Evolutionary conservation across 2,888 invertebrate genomes (phyloP).

Genomic region (Tupiocoris notatus): DNA sequence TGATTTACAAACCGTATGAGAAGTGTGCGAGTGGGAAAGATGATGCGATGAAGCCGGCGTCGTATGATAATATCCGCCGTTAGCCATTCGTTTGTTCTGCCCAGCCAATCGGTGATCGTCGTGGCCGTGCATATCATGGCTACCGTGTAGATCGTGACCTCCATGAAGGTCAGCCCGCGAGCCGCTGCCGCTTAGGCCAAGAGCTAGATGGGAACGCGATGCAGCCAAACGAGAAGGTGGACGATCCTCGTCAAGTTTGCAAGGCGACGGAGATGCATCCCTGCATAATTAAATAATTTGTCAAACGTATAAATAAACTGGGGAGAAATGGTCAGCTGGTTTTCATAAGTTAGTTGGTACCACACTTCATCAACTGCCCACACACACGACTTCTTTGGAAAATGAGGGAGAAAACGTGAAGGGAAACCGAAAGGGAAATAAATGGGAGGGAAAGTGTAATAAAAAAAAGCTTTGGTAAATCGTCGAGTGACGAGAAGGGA

Average conservation of each 20-base stretch:
- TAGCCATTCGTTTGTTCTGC: slow-evolving; percentile 37
- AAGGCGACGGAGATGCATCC: slow-evolving; percentile 45
- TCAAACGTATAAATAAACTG: too few relatives aligned
- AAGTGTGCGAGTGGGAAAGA: slow-evolving; percentile 55
- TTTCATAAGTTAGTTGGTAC: too few relatives aligned
- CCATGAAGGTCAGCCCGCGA: slow-evolving; percentile 19
- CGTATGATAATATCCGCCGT: slow-evolving; percentile 45
- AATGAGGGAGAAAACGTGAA: too few relatives aligned
- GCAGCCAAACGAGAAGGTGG: slow-evolving; percentile 47
- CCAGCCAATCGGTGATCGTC: slow-evolving; percentile 3
- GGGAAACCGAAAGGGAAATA: too few relatives aligned
- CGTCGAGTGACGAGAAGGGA: too few relatives aligned
- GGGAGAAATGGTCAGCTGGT: too few relatives aligned
- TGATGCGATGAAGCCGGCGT: slow-evolving; percentile 39
- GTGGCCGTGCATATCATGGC: neutral
- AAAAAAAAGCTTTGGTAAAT: too few relatives aligned
- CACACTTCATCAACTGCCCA: too few relatives aligned
- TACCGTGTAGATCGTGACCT: neutral
- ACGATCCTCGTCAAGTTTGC: slow-evolving; percentile 35
- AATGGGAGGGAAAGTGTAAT: too few relatives aligned
- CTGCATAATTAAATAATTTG: too few relatives aligned
- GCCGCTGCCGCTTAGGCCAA: slow-evolving; percentile 46
- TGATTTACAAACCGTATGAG: slow-evolving; percentile 29
- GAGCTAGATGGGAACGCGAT: slow-evolving; percentile 50
- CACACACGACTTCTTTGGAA: too few relatives aligned